Percentiles rank a stretch among this genome's conserved stretches.
Conservation (phyloP, 1,140 invertebrate genomes). For the Argopecten irradians region DNA sequence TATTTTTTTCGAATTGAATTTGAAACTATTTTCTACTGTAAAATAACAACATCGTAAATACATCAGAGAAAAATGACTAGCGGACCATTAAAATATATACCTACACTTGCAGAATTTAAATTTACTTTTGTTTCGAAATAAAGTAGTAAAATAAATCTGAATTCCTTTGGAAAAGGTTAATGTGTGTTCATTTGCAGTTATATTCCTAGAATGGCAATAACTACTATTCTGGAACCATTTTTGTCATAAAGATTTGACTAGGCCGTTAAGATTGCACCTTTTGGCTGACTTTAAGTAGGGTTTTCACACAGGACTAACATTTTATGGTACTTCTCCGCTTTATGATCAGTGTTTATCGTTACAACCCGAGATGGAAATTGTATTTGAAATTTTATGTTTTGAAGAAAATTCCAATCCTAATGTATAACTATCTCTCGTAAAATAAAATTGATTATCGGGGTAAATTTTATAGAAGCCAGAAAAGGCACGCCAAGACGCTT, state of each 20-base stretch:
- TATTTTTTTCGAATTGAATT: no score
- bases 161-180: background rate
- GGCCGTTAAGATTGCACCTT: slow-evolving; percentile 6
- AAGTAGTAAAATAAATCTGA: background rate
- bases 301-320: background rate
- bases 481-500: background rate
- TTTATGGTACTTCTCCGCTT: background rate
- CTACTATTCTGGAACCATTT: background rate
- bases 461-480: background rate
- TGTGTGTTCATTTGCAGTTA: background rate
- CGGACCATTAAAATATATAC: no score
- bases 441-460: background rate
- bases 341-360: background rate
- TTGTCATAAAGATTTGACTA: background rate
- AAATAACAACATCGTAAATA: no score
- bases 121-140: background rate
- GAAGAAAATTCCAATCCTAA: background rate
- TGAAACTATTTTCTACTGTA: no score
- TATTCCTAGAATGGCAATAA: background rate
- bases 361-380: background rate
- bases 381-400: slow-evolving; percentile 4
- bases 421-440: background rate
- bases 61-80: no score
- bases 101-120: no score
- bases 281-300: background rate